phyloP scores from a whole-genome alignment of 2,888 invertebrate species.

The Criorhina ranunculi region DNA sequence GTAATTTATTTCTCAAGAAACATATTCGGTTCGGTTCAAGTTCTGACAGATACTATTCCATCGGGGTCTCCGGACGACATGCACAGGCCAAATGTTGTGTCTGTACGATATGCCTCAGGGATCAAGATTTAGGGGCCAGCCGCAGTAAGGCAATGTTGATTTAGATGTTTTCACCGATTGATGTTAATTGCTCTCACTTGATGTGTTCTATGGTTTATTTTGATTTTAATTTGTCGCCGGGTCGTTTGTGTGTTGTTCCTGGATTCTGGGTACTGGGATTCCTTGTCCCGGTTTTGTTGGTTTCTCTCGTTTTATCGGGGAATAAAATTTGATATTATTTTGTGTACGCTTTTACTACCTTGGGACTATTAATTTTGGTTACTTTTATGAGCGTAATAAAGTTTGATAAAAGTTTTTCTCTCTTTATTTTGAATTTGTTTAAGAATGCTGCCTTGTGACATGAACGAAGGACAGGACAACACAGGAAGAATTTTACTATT shows the following conservation, averaged over 20 bases:
- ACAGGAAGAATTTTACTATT: slow-evolving; percentile 8
- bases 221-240: slow-evolving; percentile 73
- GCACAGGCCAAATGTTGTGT: slow-evolving; percentile 63
- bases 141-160: slow-evolving; percentile 62
- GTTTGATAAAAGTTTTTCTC: slow-evolving; percentile 50
- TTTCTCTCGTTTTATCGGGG: slow-evolving; percentile 20
- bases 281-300: neutral
- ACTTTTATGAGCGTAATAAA: slow-evolving; percentile 71
- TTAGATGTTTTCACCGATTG: slow-evolving; percentile 77
- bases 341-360: slow-evolving; percentile 64
- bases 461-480: neutral
- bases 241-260: slow-evolving; percentile 30
- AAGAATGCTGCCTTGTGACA: slow-evolving; percentile 8
- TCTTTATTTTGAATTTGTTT: slow-evolving; percentile 38
- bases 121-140: slow-evolving; percentile 57
- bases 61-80: slow-evolving; percentile 48
- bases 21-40: slow-evolving; percentile 51
- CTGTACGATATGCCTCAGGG: slow-evolving; percentile 54
- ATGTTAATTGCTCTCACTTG: slow-evolving; percentile 76
- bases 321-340: slow-evolving; percentile 68
- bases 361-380: slow-evolving; percentile 73
- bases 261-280: neutral
- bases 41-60: slow-evolving; percentile 60
- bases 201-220: slow-evolving; percentile 74
- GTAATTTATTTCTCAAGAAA: slow-evolving; percentile 58